These are phyloP conservation scores for Lingula anatina DNA, from an alignment of 2,888 invertebrate genomes.

Conservation along the genomic window DNA sequence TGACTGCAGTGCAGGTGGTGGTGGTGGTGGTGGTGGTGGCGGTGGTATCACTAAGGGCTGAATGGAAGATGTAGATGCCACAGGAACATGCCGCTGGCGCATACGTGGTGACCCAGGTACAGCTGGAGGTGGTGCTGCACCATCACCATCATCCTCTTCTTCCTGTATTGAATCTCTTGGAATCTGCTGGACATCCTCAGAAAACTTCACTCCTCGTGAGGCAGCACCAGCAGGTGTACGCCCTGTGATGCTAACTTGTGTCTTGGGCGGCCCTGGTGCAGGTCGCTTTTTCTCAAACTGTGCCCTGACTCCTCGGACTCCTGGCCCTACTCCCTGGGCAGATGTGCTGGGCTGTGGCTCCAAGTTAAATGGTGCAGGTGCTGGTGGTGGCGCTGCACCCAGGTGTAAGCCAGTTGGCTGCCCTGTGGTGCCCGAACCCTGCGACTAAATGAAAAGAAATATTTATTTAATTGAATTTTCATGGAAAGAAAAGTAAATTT, in stretches of 20 bases:
- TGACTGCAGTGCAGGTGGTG: conserved; percentile 52
- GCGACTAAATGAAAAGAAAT: too few species aligned
- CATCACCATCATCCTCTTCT: too few species aligned
- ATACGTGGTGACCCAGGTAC: conserved; percentile 14
- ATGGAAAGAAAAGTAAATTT: too few species aligned
- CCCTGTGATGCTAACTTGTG: too few species aligned
- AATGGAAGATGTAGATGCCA: conserved; percentile 2
- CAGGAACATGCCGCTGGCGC: not conserved
- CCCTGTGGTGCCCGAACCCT: too few species aligned
- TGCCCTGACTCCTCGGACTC: not conserved
- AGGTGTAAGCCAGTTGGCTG: too few species aligned
- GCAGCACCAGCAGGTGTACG: not conserved
- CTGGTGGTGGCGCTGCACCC: too few species aligned
- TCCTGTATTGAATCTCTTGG: too few species aligned
- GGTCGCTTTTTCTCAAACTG: not conserved
- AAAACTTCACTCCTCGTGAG: not conserved
- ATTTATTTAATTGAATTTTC: too few species aligned
- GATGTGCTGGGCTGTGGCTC: not conserved
- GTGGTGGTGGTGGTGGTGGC: conserved; percentile 66
- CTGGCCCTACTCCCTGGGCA: too few species aligned
- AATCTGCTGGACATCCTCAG: not conserved
- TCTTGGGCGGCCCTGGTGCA: not conserved
- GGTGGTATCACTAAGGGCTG: conserved; percentile 16
- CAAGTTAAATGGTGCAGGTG: too few species aligned
- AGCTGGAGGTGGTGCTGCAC: conserved; percentile 20